Percentiles rank a stretch among this genome's conserved stretches.
Evolutionary conservation across 2,797 vertebrate species (phyloP).

Genomic region (Sciurus vulgaris): DNA sequence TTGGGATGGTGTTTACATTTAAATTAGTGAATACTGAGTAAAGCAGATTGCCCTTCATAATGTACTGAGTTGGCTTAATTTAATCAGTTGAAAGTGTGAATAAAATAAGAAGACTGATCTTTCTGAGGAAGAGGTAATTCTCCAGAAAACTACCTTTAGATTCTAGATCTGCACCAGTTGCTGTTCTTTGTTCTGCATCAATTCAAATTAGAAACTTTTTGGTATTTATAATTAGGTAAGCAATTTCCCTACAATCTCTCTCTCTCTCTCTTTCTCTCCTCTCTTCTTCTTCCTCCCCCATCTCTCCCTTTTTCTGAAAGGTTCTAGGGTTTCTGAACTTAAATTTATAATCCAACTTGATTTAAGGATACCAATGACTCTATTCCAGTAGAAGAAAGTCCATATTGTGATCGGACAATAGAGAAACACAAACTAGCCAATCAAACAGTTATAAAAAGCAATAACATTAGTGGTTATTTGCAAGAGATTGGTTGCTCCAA

Average conservation of each 20-base stretch:
- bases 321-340: background rate
- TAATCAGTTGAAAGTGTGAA: no score
- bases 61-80: rapidly evolving
- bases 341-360: background rate
- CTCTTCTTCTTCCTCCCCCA: rapidly evolving
- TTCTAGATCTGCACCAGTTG: rapidly evolving
- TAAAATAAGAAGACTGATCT: rapidly evolving
- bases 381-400: background rate
- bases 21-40: background rate
- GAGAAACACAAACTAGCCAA: background rate
- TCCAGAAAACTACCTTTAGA: background rate
- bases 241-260: background rate
- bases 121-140: background rate
- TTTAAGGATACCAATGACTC: background rate
- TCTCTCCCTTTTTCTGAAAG: background rate
- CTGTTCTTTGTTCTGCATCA: background rate
- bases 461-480: no score
- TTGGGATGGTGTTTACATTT: background rate
- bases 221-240: background rate
- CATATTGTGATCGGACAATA: background rate
- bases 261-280: background rate
- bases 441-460: background rate
- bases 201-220: background rate
- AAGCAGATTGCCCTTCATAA: background rate
- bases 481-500: background rate